Conservation (phyloP, 1,140 invertebrate genomes). For the Drosophila ambigua region DNA sequence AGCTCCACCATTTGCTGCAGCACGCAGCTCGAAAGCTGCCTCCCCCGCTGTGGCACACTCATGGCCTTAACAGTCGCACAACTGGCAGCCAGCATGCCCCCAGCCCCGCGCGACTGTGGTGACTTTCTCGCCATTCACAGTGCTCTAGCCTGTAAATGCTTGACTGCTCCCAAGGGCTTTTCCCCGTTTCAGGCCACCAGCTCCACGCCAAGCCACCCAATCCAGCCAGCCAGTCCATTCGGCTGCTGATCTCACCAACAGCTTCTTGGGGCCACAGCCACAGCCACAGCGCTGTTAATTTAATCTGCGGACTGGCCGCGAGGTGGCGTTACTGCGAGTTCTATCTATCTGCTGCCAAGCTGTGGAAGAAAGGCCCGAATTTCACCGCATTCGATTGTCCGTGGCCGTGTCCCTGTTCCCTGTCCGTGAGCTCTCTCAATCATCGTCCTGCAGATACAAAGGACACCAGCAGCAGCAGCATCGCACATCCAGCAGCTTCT, state of each 20-base stretch:
- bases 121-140: conserved; percentile 68
- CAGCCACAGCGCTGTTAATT: conserved; percentile 70
- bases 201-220: too few species aligned
- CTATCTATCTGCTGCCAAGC: conserved; percentile 5
- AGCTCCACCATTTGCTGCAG: not conserved
- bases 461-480: conserved; percentile 35
- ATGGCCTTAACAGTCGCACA: conserved; percentile 55
- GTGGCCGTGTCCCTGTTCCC: conserved; percentile 6
- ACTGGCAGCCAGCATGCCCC: too few species aligned
- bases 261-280: conserved; percentile 35
- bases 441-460: conserved; percentile 49
- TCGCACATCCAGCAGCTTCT: conserved; percentile 47
- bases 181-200: too few species aligned
- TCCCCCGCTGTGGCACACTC: conserved; percentile 36
- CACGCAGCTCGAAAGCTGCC: conserved; percentile 15
- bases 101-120: conserved; percentile 47
- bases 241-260: conserved; percentile 62
- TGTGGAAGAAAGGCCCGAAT: conserved; percentile 61
- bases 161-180: conserved; percentile 46
- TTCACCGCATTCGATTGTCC: conserved; percentile 63
- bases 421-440: conserved; percentile 46
- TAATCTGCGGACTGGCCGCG: conserved; percentile 70
- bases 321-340: conserved; percentile 76
- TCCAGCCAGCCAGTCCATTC: not conserved
- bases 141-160: conserved; percentile 27